Base-by-base conservation (phyloP, 2,888 invertebrate species). In the Temnothorax ravouxi region DNA sequence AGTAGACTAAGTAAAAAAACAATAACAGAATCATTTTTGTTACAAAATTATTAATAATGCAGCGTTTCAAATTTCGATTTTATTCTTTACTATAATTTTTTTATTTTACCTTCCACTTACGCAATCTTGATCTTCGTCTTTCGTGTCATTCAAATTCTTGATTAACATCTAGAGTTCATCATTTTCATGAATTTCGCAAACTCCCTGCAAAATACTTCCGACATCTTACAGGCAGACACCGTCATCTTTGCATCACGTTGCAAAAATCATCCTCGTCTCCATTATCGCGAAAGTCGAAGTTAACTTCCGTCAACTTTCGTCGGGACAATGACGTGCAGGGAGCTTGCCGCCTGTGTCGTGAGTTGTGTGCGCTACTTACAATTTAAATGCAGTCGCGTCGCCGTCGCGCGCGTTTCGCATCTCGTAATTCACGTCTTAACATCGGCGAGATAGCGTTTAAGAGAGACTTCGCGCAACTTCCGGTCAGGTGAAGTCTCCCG, bases 361-460 rank as follows among this genome's bases (percentile, higher is more conserved):
- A 38, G 75, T 21, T 50, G 38, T 50, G 38, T 50, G 38, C 21
- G 50, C 62, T 76, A 76, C 75, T 76, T 76, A 50, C 50, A 76
- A 76, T 76, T 50, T 76, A 76, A 62, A 76, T 62, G 50, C 38
- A 75, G 75, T 50, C 50, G 74, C 74, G 34, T 21, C 74, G 75
- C 62, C 74, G 34, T 21, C 74, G 75, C 62, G 61, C 61, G 5
- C 61, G 47, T 61, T 61, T 75, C 44, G 44, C 41, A 29, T 75
- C 75, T 61, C 47, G 61, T 75, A 75, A 75, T 75, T 61, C 61
- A 38, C 74, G 61, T 75, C 34, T 80, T 50, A 66, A 71, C 79
- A 80, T 80, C 59, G 25, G 21, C 79, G 18, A 71, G 59, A 80
- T 75, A 75, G 44, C 50, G 21, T 62, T 62, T 50, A 76, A 76